Percentiles rank a stretch among this genome's conserved stretches.
phyloP scores from a whole-genome alignment of 2,888 invertebrate genomes.

The Noctuana brunneofusca region DNA sequence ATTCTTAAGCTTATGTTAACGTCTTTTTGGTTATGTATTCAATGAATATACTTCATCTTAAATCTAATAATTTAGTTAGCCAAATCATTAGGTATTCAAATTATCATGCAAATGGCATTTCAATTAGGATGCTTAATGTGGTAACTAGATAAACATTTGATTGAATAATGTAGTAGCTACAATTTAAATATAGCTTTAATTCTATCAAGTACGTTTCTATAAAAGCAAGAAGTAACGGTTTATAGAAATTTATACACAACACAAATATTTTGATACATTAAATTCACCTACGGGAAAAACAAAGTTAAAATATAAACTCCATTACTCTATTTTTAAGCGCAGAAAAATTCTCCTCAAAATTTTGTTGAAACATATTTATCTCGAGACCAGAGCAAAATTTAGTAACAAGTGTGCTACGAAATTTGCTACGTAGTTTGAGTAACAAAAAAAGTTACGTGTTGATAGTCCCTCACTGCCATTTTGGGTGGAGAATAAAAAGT shows the following conservation, averaged over 20 bases:
- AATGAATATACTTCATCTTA: background rate
- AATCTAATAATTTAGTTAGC: background rate
- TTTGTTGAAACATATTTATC: slow-evolving; percentile 10
- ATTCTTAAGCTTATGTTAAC: no score
- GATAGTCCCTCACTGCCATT: background rate
- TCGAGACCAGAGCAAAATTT: slow-evolving; percentile 5
- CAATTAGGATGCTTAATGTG: background rate
- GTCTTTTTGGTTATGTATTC: no score
- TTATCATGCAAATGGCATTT: background rate
- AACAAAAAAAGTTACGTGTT: background rate
- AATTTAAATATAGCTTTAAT: background rate
- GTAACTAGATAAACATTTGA: background rate
- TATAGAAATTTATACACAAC: background rate
- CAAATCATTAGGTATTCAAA: background rate
- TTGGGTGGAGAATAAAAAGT: slow-evolving; percentile 5
- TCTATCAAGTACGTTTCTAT: background rate
- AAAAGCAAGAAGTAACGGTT: no score
- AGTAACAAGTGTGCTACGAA: background rate
- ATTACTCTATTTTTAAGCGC: background rate
- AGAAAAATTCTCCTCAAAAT: background rate
- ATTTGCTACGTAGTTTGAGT: background rate
- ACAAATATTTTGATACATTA: no score
- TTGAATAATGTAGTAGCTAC: background rate
- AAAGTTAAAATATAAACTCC: background rate
- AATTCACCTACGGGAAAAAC: no score